Evolutionary conservation across 2,797 vertebrate species (phyloP).

Genomic region (Petrocephalus schoutedeni): DNA sequence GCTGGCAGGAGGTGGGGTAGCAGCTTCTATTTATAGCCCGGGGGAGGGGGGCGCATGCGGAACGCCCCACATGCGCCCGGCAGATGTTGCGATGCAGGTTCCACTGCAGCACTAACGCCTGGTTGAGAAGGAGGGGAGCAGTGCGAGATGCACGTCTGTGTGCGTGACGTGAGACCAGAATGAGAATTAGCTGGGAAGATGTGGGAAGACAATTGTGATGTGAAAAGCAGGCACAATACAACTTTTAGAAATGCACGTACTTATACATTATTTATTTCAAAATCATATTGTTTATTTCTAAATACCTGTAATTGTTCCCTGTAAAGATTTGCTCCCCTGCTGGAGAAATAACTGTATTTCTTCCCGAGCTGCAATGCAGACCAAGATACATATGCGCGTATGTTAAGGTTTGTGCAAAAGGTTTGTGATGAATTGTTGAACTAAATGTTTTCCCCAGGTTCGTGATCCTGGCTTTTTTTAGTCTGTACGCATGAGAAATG

Average conservation of each 20-base stretch:
- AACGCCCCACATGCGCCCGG: conserved; percentile 25
- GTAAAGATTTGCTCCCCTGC: background rate
- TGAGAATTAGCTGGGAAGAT: background rate
- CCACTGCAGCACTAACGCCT: conserved; percentile 34
- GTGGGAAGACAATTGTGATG: background rate
- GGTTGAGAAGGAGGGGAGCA: conserved; percentile 44
- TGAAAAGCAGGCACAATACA: background rate
- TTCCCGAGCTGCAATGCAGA: background rate
- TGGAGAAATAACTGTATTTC: background rate
- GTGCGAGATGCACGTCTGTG: background rate
- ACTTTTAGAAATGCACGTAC: background rate
- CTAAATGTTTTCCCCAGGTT: background rate
- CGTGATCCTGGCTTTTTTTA: background rate
- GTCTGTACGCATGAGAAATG: background rate
- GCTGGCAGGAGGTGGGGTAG: conserved; percentile 31
- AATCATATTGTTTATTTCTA: background rate
- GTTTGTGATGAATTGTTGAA: background rate
- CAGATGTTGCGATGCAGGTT: conserved; percentile 59
- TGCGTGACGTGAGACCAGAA: background rate
- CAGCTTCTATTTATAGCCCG: conserved; percentile 24
- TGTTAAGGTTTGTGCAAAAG: background rate
- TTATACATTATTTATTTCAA: background rate
- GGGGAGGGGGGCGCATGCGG: conserved; percentile 31
- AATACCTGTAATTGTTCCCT: background rate
- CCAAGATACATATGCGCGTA: background rate